These are phyloP conservation scores for Urophycis tenuis DNA, from an alignment of 2,797 vertebrate genomes.

Conservation along the genomic window DNA sequence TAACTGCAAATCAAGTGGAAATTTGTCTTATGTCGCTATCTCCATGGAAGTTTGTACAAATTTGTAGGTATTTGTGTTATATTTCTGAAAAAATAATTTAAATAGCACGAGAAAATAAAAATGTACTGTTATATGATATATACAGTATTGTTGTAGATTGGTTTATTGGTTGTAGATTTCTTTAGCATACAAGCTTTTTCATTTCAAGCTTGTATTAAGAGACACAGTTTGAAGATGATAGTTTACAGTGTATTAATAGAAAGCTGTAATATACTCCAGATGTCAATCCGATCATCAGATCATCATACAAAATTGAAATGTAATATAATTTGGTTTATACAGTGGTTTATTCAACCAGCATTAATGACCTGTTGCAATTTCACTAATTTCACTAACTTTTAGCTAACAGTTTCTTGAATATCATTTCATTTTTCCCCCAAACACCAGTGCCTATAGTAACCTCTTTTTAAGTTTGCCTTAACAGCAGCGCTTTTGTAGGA, in stretches of 20 bases:
- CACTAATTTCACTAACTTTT: slow-evolving; percentile 45
- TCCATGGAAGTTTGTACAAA: neutral
- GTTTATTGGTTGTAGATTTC: neutral
- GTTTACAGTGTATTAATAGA: slow-evolving; percentile 41
- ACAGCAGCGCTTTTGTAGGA: slow-evolving; percentile 39
- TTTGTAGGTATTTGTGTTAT: neutral
- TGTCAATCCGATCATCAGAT: slow-evolving; percentile 53
- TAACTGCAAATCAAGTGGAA: neutral
- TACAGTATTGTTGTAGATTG: no score
- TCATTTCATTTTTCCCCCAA: slow-evolving; percentile 24
- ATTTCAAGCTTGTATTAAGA: slow-evolving; percentile 28
- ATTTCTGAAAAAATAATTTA: neutral
- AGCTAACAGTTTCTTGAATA: slow-evolving; percentile 36
- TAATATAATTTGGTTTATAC: neutral
- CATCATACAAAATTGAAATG: neutral
- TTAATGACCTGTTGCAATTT: slow-evolving; percentile 41
- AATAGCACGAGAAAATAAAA: neutral
- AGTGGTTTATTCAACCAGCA: neutral
- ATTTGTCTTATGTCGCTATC: neutral
- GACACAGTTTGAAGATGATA: slow-evolving; percentile 42
- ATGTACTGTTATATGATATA: neutral
- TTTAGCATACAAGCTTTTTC: no score
- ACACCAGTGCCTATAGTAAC: slow-evolving; percentile 35
- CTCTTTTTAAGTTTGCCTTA: slow-evolving; percentile 37
- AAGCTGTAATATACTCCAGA: slow-evolving; percentile 55